phyloP scores from a whole-genome alignment of 1,140 invertebrate genomes.

The Heliconius melpomene region DNA sequence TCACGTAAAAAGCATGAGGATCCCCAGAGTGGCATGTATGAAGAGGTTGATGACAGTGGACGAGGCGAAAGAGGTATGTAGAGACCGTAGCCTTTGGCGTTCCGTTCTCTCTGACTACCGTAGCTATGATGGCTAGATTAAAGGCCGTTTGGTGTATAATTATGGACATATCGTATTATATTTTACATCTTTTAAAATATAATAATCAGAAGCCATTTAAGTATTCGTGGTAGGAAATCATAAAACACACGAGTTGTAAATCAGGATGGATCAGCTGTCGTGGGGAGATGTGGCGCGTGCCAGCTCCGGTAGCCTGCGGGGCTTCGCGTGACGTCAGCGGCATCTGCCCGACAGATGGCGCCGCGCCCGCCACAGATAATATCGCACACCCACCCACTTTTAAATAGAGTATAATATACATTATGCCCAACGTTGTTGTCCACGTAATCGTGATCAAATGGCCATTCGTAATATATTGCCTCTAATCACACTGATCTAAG shows the following conservation, averaged over 20 bases:
- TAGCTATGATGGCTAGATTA: not conserved
- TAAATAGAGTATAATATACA: conserved; percentile 44
- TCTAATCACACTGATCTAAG: conserved; percentile 18
- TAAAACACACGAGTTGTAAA: conserved; percentile 60
- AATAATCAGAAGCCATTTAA: conserved; percentile 25
- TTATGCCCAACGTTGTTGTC: conserved; percentile 13
- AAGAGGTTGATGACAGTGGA: no score
- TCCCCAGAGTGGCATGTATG: no score
- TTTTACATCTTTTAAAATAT: not conserved
- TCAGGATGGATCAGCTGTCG: conserved; percentile 73
- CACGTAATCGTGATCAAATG: conserved; percentile 39
- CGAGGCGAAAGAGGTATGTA: no score
- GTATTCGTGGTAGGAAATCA: conserved; percentile 56
- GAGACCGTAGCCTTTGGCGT: no score
- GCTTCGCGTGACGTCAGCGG: conserved; percentile 77
- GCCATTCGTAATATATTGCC: conserved; percentile 26
- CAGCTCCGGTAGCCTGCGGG: conserved; percentile 60
- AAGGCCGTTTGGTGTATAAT: no score
- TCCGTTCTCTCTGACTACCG: no score
- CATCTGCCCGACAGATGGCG: conserved; percentile 78
- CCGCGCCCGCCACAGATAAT: conserved; percentile 67
- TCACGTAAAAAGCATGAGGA: no score
- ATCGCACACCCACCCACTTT: conserved; percentile 59
- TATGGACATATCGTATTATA: no score
- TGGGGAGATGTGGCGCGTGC: conserved; percentile 64